Percentiles rank a stretch among this genome's conserved stretches.
phyloP scores from a whole-genome alignment of 2,797 vertebrate genomes.

The Sparidentex hasta region DNA sequence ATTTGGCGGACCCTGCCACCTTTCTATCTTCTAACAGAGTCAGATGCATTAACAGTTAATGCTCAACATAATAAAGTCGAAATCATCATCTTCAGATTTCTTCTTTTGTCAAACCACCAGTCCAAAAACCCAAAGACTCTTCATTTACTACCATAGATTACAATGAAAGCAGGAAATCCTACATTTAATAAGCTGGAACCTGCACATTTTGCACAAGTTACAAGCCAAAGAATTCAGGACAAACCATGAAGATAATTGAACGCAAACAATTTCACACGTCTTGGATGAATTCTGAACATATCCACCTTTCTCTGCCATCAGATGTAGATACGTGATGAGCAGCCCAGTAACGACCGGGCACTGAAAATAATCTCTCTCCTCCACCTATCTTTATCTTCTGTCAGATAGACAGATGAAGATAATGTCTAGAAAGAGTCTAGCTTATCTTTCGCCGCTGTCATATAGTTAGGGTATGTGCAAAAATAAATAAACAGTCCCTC shows the following conservation, averaged over 20 bases:
- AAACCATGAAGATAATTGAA: conserved; percentile 18
- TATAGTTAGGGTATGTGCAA: conserved; percentile 27
- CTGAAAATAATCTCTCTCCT: conserved; percentile 14
- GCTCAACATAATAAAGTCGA: no score
- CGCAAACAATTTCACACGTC: conserved; percentile 21
- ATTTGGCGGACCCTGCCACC: no score
- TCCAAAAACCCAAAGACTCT: no score
- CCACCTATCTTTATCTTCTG: conserved; percentile 22
- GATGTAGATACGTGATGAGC: conserved; percentile 27
- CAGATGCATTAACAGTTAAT: no score
- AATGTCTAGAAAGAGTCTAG: neutral
- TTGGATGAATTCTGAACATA: neutral
- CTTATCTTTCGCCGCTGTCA: conserved; percentile 35
- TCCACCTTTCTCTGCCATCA: conserved; percentile 7
- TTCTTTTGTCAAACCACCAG: no score
- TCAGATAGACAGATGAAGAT: conserved; percentile 14
- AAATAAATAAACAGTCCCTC: neutral
- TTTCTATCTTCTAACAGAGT: no score
- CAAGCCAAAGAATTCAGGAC: neutral
- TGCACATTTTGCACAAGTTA: neutral
- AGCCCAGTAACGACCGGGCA: neutral
- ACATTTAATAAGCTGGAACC: no score
- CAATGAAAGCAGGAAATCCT: no score
- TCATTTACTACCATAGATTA: no score
- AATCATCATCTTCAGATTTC: no score